Percentiles rank a stretch among this genome's conserved stretches.
Evolutionary conservation across 2,888 invertebrate species (phyloP).

Genomic region (Malachius bipustulatus): DNA sequence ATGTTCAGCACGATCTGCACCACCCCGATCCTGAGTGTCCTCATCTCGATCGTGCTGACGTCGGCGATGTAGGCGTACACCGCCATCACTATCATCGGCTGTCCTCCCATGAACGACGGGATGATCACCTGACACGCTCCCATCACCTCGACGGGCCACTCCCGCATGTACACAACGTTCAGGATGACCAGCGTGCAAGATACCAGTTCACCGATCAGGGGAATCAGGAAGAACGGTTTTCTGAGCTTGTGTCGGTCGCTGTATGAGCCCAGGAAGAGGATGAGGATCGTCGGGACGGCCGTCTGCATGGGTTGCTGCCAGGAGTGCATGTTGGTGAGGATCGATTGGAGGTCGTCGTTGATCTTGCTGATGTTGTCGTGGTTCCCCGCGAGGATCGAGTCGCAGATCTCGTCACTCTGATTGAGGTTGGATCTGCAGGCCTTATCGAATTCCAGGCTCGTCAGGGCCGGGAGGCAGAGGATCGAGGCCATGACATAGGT

Average conservation of each 20-base stretch:
- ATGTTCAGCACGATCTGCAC: conserved; percentile 34
- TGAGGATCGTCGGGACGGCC: conserved; percentile 31
- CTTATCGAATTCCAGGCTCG: conserved; percentile 42
- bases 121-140: conserved; percentile 44
- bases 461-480: conserved; percentile 34
- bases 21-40: conserved; percentile 51
- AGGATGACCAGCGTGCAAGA: conserved; percentile 41
- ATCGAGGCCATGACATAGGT: conserved; percentile 23
- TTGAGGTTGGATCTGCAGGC: conserved; percentile 42
- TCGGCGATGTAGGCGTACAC: conserved; percentile 35
- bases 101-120: conserved; percentile 46
- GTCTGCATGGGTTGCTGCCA: conserved; percentile 31
- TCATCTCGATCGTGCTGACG: conserved; percentile 41
- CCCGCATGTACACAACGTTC: conserved; percentile 43
- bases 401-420: conserved; percentile 41
- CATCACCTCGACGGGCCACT: conserved; percentile 41
- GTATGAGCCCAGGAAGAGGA: conserved; percentile 34
- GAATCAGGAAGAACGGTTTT: conserved; percentile 34
- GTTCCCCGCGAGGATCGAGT: conserved; percentile 30
- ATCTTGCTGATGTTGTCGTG: conserved; percentile 30
- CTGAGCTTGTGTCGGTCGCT: conserved; percentile 34
- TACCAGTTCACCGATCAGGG: conserved; percentile 34
- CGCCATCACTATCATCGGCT: conserved; percentile 37
- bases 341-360: conserved; percentile 35
- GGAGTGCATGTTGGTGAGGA: conserved; percentile 38